Conservation (phyloP, 2,113 vertebrate species). For the Colistium nudipinnis region DNA sequence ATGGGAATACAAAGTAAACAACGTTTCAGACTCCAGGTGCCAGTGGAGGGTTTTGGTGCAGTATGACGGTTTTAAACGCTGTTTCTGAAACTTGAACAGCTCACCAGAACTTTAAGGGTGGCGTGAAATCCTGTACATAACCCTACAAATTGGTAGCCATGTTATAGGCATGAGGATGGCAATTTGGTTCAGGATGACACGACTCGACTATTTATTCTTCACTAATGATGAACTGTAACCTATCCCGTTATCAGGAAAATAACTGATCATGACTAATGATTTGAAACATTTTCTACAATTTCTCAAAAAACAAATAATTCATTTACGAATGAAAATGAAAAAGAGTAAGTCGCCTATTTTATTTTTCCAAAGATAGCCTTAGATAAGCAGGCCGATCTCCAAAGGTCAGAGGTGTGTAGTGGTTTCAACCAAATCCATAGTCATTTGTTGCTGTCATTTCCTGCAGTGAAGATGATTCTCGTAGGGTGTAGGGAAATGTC, state of each 20-base stretch:
- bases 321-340: no score
- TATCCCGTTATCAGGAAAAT: neutral
- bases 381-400: no score
- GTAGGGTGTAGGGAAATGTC: no score
- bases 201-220: neutral
- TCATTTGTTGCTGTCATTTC: neutral
- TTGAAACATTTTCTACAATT: no score
- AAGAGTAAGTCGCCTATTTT: no score
- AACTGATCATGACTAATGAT: no score
- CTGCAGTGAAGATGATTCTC: neutral
- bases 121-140: neutral
- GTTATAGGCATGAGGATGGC: neutral
- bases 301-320: no score
- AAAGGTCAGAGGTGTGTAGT: no score
- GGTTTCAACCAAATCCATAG: no score
- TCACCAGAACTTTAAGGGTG: neutral
- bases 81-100: neutral
- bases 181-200: no score
- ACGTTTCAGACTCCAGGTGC: conserved; percentile 2
- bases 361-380: no score
- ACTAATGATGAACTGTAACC: neutral
- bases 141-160: no score
- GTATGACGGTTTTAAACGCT: neutral
- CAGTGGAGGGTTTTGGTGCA: neutral
- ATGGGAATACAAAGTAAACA: neutral